phyloP scores from a whole-genome alignment of 2,113 vertebrate genomes.

The Chlamydotis undulata region DNA sequence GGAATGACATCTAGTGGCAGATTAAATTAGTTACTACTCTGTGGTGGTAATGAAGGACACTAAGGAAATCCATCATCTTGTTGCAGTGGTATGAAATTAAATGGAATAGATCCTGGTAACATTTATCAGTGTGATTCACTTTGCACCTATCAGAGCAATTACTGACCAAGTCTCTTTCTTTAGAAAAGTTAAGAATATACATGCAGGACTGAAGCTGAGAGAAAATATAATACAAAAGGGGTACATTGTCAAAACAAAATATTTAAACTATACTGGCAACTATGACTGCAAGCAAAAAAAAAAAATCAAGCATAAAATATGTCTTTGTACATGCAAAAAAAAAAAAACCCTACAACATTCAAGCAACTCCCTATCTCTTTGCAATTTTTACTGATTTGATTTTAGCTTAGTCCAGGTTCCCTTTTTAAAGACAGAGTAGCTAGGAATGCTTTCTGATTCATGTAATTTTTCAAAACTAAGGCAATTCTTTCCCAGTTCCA shows the following conservation, averaged over 20 bases:
- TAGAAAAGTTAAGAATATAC: not conserved
- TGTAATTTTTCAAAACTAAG: not conserved
- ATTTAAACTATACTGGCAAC: not conserved
- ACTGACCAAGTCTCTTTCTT: not conserved
- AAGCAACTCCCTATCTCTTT: not conserved
- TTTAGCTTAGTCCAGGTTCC: not conserved
- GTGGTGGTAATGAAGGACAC: not conserved
- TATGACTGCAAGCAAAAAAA: not conserved
- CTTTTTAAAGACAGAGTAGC: not conserved
- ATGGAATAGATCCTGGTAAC: not conserved
- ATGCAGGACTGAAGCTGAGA: not conserved
- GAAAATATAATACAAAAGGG: not conserved
- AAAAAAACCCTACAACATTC: not conserved
- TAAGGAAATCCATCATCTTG: not conserved
- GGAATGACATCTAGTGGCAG: constrained; percentile 73
- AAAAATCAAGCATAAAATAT: not conserved
- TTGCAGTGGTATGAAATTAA: not conserved
- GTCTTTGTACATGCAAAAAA: not conserved
- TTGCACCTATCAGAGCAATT: not conserved
- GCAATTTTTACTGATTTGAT: not conserved
- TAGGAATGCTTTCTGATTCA: not conserved
- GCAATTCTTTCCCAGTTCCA: not conserved
- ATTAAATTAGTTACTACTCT: not conserved
- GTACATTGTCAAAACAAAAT: not conserved
- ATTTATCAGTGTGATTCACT: not conserved